Percentiles rank a stretch among this genome's conserved stretches.
phyloP scores from a whole-genome alignment of 2,113 vertebrate genomes.

The Oreochromis spilurus region DNA sequence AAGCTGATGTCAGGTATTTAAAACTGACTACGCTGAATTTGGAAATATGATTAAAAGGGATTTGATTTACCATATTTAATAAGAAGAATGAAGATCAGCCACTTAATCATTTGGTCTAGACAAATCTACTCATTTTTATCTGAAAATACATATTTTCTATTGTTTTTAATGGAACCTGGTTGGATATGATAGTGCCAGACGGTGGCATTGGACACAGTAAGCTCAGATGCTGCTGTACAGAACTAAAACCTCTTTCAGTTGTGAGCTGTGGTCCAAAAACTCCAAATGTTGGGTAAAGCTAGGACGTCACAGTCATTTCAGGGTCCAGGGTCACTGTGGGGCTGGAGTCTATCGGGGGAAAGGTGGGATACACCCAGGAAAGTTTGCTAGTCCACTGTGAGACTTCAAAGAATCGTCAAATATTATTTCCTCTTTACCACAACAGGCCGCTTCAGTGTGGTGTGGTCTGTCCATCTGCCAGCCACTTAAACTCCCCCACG shows the following conservation, averaged over 20 bases:
- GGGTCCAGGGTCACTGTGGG: not conserved
- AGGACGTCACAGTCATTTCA: not conserved
- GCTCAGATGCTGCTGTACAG: not conserved
- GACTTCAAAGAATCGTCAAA: not conserved
- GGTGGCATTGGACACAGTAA: not conserved
- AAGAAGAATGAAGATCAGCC: not conserved
- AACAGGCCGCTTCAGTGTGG: not conserved
- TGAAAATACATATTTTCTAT: not conserved
- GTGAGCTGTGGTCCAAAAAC: not conserved
- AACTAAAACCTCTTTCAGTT: accelerated
- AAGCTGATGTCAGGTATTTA: not conserved
- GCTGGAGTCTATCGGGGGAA: not conserved
- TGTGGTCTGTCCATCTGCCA: not conserved
- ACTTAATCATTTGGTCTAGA: accelerated
- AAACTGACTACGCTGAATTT: not conserved
- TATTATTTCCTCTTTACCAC: not conserved
- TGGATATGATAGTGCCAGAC: not conserved
- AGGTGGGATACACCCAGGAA: not conserved
- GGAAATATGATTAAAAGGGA: not conserved
- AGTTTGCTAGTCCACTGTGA: not conserved
- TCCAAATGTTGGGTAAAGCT: not conserved
- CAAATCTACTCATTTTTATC: not conserved
- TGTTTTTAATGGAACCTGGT: not conserved
- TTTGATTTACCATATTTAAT: not conserved
- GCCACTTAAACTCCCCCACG: accelerated